Percentiles rank a stretch among this genome's conserved stretches.
Evolutionary conservation across 2,113 vertebrate species (phyloP).

Genomic region (Upupa epops): DNA sequence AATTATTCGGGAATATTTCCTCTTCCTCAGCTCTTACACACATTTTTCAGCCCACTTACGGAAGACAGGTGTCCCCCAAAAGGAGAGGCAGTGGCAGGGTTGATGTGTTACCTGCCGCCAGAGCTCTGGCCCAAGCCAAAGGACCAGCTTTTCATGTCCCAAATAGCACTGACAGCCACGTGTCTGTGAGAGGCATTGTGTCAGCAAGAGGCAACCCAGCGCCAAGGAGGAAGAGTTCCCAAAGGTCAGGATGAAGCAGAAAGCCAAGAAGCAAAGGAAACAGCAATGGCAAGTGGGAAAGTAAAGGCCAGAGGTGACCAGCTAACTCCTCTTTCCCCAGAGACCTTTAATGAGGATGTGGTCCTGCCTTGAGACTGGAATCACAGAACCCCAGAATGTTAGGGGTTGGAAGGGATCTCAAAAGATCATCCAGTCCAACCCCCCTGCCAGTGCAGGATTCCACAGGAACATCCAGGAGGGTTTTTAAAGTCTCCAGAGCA

Average conservation of each 20-base stretch:
- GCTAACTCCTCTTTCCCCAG: neutral
- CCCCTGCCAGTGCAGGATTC: too few relatives aligned
- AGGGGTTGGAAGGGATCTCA: too few relatives aligned
- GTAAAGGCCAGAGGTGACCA: neutral
- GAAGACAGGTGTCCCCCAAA: neutral
- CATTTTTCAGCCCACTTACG: neutral
- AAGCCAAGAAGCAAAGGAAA: neutral
- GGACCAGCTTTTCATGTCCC: neutral
- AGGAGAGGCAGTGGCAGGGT: fast-evolving
- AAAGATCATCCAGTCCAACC: too few relatives aligned
- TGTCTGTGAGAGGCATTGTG: neutral
- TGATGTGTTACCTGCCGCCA: neutral
- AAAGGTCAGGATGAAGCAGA: neutral
- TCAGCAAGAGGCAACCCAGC: neutral
- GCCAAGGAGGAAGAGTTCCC: neutral
- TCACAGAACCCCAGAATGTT: too few relatives aligned
- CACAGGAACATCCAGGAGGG: too few relatives aligned
- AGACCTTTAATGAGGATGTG: fast-evolving
- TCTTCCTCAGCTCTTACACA: neutral
- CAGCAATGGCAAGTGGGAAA: neutral
- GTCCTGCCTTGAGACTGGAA: neutral
- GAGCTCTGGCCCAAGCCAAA: neutral
- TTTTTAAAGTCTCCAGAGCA: too few relatives aligned
- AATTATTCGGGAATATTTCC: neutral
- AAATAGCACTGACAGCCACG: fast-evolving